A percentile compares a stretch with the other conserved stretches of the same genome.
These are phyloP conservation scores for Drosophila bipectinata DNA, from an alignment of 1,140 invertebrate genomes.

Conservation along the genomic window DNA sequence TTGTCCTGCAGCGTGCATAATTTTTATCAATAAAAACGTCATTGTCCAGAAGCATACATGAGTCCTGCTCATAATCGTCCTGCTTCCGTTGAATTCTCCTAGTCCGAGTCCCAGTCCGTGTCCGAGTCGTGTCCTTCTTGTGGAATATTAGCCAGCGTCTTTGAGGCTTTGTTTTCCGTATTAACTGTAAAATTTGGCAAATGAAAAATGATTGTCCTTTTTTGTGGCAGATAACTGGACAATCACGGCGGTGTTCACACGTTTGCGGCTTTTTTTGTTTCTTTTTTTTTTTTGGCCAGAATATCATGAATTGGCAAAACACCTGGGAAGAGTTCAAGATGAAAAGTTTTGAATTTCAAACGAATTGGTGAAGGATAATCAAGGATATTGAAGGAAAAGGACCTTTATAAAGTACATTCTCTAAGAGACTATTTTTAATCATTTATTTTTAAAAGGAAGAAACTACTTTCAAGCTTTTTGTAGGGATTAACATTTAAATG, in stretches of 20 bases:
- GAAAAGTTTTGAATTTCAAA: slow-evolving; percentile 31
- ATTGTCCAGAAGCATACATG: slow-evolving; percentile 38
- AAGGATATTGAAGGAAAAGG: not conserved
- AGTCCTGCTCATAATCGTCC: slow-evolving; percentile 45
- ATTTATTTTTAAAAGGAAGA: too few species aligned
- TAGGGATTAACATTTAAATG: too few species aligned
- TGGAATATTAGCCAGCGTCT: slow-evolving; percentile 23
- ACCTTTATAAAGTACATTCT: too few species aligned
- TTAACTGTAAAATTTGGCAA: slow-evolving; percentile 75
- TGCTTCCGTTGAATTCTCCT: slow-evolving; percentile 60
- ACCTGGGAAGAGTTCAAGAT: slow-evolving; percentile 16
- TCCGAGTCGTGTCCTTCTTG: slow-evolving; percentile 1
- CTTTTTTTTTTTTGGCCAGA: slow-evolving; percentile 3
- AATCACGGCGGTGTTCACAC: slow-evolving; percentile 52
- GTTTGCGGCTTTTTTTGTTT: slow-evolving; percentile 19
- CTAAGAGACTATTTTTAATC: too few species aligned
- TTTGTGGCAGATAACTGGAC: slow-evolving; percentile 1
- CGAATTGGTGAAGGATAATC: slow-evolving; percentile 31
- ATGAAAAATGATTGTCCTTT: slow-evolving; percentile 56
- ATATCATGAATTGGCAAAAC: slow-evolving; percentile 38
- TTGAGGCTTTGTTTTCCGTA: slow-evolving; percentile 27
- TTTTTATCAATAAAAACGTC: slow-evolving; percentile 73
- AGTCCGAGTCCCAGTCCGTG: too few species aligned
- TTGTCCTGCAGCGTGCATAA: slow-evolving; percentile 71
- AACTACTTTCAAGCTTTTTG: too few species aligned